Conservation (phyloP, 1,140 invertebrate species). For the Heliconius hermathena region DNA sequence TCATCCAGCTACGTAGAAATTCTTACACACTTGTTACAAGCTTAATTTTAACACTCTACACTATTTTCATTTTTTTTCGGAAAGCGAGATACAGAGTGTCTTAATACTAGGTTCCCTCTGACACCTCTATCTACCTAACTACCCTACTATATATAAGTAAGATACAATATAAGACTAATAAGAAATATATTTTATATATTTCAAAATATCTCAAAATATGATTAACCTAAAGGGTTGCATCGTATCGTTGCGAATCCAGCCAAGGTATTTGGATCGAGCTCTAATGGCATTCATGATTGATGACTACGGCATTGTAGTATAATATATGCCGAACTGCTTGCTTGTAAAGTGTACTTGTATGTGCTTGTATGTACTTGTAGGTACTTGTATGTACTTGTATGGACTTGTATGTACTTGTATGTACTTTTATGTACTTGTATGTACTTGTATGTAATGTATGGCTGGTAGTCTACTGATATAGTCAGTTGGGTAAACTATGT, state of each 20-base stretch:
- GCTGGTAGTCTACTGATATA: background rate
- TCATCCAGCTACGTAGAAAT: no score
- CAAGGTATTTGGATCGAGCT: constrained; percentile 4
- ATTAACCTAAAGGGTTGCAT: background rate
- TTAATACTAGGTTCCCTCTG: background rate
- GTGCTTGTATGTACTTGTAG: no score
- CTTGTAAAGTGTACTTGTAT: background rate
- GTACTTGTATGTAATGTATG: background rate
- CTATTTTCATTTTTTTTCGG: no score
- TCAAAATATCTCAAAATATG: background rate
- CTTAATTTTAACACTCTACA: no score
- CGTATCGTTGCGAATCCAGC: background rate
- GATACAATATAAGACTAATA: no score
- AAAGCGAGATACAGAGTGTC: background rate
- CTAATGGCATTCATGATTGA: constrained; percentile 13
- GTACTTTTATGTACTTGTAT: no score
- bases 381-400: no score
- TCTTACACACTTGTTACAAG: no score
- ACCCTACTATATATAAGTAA: no score
- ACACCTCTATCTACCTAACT: background rate
- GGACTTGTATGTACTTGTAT: no score
- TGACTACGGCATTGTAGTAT: constrained; percentile 8
- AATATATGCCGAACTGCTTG: constrained; percentile 1
- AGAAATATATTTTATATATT: background rate
- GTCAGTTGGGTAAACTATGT: background rate